A percentile compares a stretch with the other conserved stretches of the same genome.
Conservation (phyloP, 1,140 invertebrate genomes). For the Leptinotarsa undecemlineata region DNA sequence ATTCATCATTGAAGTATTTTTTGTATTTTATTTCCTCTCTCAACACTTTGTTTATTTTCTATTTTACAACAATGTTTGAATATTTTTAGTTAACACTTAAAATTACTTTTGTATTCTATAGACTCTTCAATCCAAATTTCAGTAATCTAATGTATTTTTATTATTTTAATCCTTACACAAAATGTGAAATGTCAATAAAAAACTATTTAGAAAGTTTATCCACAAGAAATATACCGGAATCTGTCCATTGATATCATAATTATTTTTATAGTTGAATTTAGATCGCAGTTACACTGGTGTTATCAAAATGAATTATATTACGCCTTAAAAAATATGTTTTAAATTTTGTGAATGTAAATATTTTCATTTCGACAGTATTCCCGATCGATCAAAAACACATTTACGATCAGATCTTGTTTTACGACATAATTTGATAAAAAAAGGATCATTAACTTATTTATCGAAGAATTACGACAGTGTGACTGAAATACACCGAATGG, state of each 20-base stretch:
- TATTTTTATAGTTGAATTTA: neutral
- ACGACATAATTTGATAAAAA: constrained; percentile 19
- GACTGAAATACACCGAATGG: constrained; percentile 12
- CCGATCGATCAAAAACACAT: constrained; percentile 18
- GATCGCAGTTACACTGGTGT: neutral
- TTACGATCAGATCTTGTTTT: constrained; percentile 29
- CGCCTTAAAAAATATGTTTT: neutral
- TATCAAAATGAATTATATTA: neutral
- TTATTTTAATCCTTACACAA: neutral
- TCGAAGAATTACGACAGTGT: constrained; percentile 7
- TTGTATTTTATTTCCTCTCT: too few species aligned
- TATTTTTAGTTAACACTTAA: too few species aligned
- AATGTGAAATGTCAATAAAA: neutral
- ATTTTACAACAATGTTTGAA: too few species aligned
- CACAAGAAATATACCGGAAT: neutral
- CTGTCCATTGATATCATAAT: neutral
- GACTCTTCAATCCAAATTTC: too few species aligned
- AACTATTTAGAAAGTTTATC: neutral
- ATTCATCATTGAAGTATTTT: too few species aligned
- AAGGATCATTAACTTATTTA: constrained; percentile 19
- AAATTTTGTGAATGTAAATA: constrained; percentile 1
- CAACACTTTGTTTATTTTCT: too few species aligned
- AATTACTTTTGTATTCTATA: too few species aligned
- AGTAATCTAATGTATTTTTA: too few species aligned
- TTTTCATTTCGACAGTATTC: constrained; percentile 13